These are phyloP conservation scores for Miopithecus talapoin DNA, from an alignment of 2,797 vertebrate genomes.

Conservation along the genomic window DNA sequence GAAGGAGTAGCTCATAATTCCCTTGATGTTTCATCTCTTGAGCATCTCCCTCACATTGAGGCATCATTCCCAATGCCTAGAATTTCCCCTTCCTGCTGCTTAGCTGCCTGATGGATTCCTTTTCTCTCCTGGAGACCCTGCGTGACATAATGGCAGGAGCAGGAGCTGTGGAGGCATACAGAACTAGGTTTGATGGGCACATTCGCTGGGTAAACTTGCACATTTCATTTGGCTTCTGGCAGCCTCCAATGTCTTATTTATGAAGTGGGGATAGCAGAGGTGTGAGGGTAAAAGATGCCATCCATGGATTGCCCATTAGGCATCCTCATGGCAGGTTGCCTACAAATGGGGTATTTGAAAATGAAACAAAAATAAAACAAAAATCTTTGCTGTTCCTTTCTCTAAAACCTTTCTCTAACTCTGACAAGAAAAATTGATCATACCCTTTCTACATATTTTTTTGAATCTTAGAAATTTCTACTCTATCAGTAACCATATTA, in stretches of 20 bases:
- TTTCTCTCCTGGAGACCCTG: neutral
- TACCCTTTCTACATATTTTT: neutral
- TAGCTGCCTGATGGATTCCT: neutral
- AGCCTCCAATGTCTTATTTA: neutral
- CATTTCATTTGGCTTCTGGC: neutral
- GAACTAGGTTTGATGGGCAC: neutral
- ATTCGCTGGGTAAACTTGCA: neutral
- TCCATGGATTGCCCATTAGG: accelerated
- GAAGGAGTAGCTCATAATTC: too few relatives aligned
- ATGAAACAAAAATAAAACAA: neutral
- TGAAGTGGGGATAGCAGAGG: neutral
- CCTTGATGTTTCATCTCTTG: too few relatives aligned
- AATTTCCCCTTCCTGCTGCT: neutral
- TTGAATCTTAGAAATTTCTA: neutral
- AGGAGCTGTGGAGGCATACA: neutral
- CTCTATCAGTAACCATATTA: neutral
- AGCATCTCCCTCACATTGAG: neutral
- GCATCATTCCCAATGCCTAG: neutral
- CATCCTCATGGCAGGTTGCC: neutral
- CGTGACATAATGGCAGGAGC: accelerated
- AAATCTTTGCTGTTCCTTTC: neutral
- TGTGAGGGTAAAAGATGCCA: neutral
- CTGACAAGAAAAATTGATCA: neutral
- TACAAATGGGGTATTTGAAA: neutral
- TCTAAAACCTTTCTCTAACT: neutral